Evolutionary conservation across 37 sponge, comb jelly and placozoan species (phyloP).

Genomic region (Corticium candelabrum): DNA sequence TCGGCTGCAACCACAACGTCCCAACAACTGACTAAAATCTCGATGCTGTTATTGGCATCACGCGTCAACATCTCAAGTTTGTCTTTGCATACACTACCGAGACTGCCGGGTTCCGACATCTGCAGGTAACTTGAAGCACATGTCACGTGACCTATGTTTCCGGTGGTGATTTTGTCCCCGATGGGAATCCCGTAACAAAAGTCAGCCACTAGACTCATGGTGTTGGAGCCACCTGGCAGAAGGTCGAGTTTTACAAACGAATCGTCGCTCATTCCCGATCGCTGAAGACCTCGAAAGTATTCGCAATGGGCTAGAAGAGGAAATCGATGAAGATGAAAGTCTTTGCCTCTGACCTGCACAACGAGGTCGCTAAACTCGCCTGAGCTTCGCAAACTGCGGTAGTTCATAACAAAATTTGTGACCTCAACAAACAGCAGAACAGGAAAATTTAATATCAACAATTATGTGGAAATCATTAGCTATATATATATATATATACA

Average conservation of each 20-base stretch:
- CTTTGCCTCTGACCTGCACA: not conserved
- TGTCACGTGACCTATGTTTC: not conserved
- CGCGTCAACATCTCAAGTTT: not conserved
- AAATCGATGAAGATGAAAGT: not conserved
- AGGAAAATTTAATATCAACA: too few relatives aligned
- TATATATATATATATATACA: too few relatives aligned
- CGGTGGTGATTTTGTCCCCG: not conserved
- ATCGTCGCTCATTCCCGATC: not conserved
- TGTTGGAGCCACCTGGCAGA: not conserved
- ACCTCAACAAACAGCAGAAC: too few relatives aligned
- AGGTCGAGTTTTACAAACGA: not conserved
- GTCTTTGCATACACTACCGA: not conserved
- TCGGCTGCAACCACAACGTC: not conserved
- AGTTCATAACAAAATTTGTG: too few relatives aligned
- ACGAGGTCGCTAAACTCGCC: constrained; percentile 1
- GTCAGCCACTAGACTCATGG: not conserved
- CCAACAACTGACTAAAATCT: not conserved
- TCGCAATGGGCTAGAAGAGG: not conserved
- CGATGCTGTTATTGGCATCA: not conserved
- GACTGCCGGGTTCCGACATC: not conserved
- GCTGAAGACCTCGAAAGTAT: not conserved
- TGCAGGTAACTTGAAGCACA: not conserved
- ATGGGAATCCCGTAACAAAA: not conserved
- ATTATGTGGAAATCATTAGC: too few relatives aligned
- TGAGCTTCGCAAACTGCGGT: not conserved